phyloP scores from a whole-genome alignment of 1,140 invertebrate genomes.

The Formica selysi region DNA sequence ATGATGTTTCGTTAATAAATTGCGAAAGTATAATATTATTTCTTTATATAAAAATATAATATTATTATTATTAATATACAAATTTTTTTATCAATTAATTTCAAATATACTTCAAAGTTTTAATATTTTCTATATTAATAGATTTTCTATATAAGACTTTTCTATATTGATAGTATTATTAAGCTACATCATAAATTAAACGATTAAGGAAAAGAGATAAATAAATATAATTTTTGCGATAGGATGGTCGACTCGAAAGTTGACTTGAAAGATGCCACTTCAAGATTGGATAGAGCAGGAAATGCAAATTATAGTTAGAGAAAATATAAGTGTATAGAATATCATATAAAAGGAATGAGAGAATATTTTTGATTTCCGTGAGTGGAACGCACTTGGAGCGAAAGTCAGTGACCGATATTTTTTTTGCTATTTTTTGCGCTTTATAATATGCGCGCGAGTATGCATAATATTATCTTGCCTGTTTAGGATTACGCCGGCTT shows the following conservation, averaged over 20 bases:
- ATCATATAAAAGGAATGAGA: background rate
- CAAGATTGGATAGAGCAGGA: conserved; percentile 4
- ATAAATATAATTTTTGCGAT: background rate
- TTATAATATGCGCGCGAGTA: background rate
- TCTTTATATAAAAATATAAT: background rate
- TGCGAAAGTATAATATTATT: background rate
- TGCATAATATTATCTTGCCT: conserved; percentile 40
- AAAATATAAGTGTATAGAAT: background rate
- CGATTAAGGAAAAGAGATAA: background rate
- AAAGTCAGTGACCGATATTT: conserved; percentile 57
- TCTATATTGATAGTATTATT: background rate
- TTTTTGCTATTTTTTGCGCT: conserved; percentile 25
- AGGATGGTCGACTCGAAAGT: background rate
- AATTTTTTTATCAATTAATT: background rate
- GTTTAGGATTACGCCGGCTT: conserved; percentile 30
- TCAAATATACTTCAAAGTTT: background rate
- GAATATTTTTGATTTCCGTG: background rate
- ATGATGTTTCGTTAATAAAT: background rate
- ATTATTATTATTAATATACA: background rate
- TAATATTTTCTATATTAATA: background rate
- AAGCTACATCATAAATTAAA: background rate
- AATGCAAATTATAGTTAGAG: conserved; percentile 10
- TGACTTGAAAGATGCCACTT: background rate
- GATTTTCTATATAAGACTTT: no score
- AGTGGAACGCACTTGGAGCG: background rate